Base-by-base conservation (phyloP, 2,113 vertebrate genomes). In the Lampris megalopsis region DNA sequence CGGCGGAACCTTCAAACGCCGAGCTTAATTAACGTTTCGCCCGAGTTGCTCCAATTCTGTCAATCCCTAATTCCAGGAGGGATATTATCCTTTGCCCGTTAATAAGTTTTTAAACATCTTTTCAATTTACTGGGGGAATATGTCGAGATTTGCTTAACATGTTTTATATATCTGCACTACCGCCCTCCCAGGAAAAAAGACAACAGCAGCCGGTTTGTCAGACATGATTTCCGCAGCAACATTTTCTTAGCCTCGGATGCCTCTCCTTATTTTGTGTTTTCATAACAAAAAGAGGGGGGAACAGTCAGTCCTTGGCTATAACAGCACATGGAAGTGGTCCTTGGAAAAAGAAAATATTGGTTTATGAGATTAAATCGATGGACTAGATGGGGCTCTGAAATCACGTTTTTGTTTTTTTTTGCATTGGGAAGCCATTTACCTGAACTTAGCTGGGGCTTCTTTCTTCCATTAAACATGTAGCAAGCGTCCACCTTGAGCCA, bases 21-120 rank as follows among this genome's bases (percentile, higher is more conserved):
- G 76, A 58, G 54, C 85, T 91, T 94, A 91, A 92, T 94, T 91
- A 92, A 92, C 73, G 88, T 92, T 91, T 84, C 83, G 79, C 80
- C 61, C 79, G 76, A 88, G 64, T 85, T 88, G 91, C 91, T 93
- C 92, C 80, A 90, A 80, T 92, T 93, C 90, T 88, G 92, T 93
- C 92, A 93, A 84, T 92, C 90, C 82, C n/a, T 74, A 63, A 87
- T 86, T 89, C 92, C 89, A 89, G 77, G 76, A 92, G 90, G 91
- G 85, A 91, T 91, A 89, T 89, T 88, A 91, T 90, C 87, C 83
- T 82, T 83, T 74, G 64, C 71, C 83, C 47, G 73, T 86, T 93
- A 92, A 92, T 93, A 90, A 62, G 85, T 92, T 93, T 92, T 91
- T 87, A 86, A 88, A 88, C 79, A 80, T 86, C 75, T 84, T 84